Conservation (phyloP, 2,888 invertebrate genomes). For the Hedya salicella region DNA sequence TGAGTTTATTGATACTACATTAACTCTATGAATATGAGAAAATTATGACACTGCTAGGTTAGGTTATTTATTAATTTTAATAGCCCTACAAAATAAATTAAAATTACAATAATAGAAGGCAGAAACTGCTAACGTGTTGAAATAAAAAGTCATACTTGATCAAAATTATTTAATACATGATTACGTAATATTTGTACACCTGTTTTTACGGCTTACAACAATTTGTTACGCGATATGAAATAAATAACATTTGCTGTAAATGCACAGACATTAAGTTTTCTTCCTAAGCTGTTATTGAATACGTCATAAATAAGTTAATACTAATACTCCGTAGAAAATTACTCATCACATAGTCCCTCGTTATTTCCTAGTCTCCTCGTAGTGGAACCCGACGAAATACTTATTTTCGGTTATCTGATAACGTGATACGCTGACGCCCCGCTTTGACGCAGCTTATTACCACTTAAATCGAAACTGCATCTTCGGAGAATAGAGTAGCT, state of each 20-base stretch:
- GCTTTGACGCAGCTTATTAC: slow-evolving; percentile 10
- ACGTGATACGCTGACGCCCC: background rate
- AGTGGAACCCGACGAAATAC: background rate
- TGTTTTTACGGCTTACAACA: slow-evolving; percentile 4
- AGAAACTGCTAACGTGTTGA: background rate
- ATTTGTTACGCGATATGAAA: background rate
- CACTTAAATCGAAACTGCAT: slow-evolving; percentile 23
- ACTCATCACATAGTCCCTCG: too few relatives aligned
- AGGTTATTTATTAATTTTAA: too few relatives aligned
- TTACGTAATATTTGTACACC: slow-evolving; percentile 25
- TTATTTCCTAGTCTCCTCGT: background rate
- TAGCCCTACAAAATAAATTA: background rate
- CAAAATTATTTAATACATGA: background rate
- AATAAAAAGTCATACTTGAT: background rate
- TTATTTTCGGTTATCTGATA: slow-evolving; percentile 14
- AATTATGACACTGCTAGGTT: too few relatives aligned
- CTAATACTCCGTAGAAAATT: too few relatives aligned
- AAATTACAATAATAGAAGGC: background rate
- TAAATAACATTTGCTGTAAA: background rate
- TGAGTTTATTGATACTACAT: too few relatives aligned
- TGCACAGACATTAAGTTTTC: too few relatives aligned
- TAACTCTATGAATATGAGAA: too few relatives aligned
- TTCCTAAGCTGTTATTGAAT: too few relatives aligned
- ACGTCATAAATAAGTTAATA: too few relatives aligned
- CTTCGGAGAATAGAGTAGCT: slow-evolving; percentile 19